phyloP scores from a whole-genome alignment of 2,113 vertebrate genomes.

The Cisticola juncidis region DNA sequence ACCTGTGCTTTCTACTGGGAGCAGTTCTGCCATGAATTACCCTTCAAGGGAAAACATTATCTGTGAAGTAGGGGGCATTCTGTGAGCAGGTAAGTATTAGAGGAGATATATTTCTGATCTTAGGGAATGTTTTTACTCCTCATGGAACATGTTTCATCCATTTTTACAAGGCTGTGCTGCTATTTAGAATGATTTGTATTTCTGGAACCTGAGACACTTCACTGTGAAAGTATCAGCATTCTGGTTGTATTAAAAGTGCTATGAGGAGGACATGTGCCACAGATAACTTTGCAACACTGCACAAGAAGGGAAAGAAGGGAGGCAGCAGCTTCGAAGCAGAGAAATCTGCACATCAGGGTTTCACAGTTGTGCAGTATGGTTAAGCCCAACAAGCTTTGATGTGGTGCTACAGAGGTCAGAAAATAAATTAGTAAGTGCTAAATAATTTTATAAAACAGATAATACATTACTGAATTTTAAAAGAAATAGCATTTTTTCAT shows the following conservation, averaged over 20 bases:
- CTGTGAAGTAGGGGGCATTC: neutral
- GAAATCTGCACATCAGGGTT: neutral
- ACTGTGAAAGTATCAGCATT: neutral
- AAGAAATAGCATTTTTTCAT: neutral
- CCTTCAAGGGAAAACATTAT: neutral
- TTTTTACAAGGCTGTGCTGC: neutral
- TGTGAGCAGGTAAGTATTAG: neutral
- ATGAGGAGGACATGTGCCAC: rapidly evolving
- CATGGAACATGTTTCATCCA: neutral
- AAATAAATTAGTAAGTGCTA: neutral
- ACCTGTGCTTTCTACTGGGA: neutral
- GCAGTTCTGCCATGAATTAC: neutral
- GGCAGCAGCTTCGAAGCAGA: neutral
- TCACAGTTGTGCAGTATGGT: neutral
- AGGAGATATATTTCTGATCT: neutral
- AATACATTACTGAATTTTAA: neutral
- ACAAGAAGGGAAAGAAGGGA: neutral
- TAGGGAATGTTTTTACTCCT: neutral
- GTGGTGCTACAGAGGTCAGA: neutral
- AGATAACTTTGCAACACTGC: neutral
- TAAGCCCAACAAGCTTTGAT: neutral
- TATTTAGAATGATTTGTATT: neutral
- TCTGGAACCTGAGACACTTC: neutral
- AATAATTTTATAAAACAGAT: neutral
- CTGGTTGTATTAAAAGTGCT: neutral